These are phyloP conservation scores for Morinoia aosen DNA, from an alignment of 2,888 invertebrate species.

Conservation along the genomic window DNA sequence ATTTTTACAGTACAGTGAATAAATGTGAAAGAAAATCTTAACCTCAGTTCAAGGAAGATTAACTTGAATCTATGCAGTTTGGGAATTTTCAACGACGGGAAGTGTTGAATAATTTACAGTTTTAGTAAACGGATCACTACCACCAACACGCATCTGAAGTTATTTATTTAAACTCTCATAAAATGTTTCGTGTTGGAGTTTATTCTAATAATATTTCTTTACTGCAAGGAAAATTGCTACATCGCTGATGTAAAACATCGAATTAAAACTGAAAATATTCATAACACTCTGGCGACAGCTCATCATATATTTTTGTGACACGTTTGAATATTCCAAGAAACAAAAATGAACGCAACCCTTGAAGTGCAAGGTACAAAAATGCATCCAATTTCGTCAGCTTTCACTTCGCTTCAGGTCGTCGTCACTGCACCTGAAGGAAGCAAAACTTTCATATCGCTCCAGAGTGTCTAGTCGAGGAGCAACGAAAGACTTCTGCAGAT, in stretches of 20 bases:
- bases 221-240: background rate
- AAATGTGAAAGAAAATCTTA: background rate
- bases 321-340: background rate
- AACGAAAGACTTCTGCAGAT: background rate
- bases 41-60: background rate
- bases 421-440: background rate
- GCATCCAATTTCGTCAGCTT: background rate
- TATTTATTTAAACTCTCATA: background rate
- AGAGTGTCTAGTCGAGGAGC: background rate
- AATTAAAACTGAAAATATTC: background rate
- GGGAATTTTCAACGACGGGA: background rate
- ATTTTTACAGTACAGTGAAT: background rate
- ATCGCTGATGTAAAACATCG: background rate
- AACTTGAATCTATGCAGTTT: background rate
- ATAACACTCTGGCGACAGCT: too few species aligned
- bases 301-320: too few species aligned
- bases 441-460: background rate
- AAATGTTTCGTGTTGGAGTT: background rate
- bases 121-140: background rate
- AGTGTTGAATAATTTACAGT: background rate
- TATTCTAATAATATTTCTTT: background rate
- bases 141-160: background rate
- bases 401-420: background rate
- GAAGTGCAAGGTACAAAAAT: background rate
- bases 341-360: background rate